phyloP scores from a whole-genome alignment of 1,140 invertebrate genomes.

The Macrotrachela quadricornifera region DNA sequence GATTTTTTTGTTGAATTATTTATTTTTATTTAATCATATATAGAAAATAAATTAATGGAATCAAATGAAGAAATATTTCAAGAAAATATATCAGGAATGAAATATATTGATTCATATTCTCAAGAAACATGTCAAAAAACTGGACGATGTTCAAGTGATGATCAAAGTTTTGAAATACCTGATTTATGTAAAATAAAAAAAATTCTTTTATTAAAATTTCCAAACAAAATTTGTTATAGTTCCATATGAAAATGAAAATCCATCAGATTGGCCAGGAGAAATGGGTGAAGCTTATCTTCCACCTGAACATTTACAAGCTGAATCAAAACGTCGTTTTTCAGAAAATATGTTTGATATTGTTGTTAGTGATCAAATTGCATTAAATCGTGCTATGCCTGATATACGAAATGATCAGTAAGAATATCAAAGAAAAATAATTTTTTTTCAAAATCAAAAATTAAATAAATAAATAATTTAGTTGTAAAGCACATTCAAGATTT shows the following conservation, averaged over 20 bases:
- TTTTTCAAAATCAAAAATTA: conserved; percentile 8
- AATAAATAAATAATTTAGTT: conserved; percentile 28
- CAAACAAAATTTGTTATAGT: too few relatives aligned
- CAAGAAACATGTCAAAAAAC: too few relatives aligned
- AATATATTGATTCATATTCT: too few relatives aligned
- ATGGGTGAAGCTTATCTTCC: background rate
- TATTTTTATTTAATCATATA: too few relatives aligned
- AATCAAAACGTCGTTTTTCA: conserved; percentile 5
- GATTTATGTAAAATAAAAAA: background rate
- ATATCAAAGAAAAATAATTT: conserved; percentile 45
- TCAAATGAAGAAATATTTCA: too few relatives aligned
- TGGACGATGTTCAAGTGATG: too few relatives aligned
- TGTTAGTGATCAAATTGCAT: conserved; percentile 85
- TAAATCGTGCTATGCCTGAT: conserved; percentile 82
- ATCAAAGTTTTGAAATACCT: too few relatives aligned
- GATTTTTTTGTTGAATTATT: too few relatives aligned
- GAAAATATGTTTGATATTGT: conserved; percentile 87
- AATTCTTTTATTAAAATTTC: too few relatives aligned
- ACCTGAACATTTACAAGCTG: background rate
- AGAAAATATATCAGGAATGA: too few relatives aligned
- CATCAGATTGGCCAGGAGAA: conserved; percentile 7
- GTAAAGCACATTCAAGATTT: conserved; percentile 34
- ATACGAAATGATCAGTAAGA: conserved; percentile 72
- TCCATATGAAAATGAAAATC: background rate
- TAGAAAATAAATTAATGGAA: too few relatives aligned